Evolutionary conservation across 2,797 vertebrate genomes (phyloP).

Genomic region (Thalassophryne amazonica): DNA sequence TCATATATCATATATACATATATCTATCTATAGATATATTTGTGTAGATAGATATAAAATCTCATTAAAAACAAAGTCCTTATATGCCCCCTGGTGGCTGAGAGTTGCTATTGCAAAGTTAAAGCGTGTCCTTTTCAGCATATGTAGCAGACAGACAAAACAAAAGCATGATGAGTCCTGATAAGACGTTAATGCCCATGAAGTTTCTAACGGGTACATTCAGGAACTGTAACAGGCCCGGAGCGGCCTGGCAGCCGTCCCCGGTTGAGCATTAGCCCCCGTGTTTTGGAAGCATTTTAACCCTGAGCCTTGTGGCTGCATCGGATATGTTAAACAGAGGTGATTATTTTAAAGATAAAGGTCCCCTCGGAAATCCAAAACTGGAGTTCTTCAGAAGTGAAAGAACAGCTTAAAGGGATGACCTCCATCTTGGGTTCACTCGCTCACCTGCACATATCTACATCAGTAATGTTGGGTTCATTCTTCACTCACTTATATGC

Average conservation of each 20-base stretch:
- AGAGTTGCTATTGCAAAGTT: not conserved
- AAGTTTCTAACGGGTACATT: conserved; percentile 8
- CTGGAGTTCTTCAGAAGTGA: no score
- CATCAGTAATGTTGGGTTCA: no score
- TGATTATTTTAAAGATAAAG: not conserved
- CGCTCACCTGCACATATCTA: no score
- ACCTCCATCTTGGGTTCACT: no score
- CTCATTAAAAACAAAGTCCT: no score
- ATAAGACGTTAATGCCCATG: conserved; percentile 16
- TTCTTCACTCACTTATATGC: no score
- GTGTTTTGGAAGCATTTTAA: conserved; percentile 17
- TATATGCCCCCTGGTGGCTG: not conserved
- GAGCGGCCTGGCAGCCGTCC: conserved; percentile 26
- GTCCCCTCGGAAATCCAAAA: not conserved
- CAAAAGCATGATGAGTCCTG: conserved; percentile 23
- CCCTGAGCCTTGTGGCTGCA: not conserved
- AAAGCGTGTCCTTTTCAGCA: not conserved
- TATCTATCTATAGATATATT: no score
- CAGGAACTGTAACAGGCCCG: conserved; percentile 14
- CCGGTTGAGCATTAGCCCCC: conserved; percentile 17
- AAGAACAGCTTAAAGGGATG: no score
- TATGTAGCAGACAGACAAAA: conserved; percentile 16
- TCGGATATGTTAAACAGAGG: conserved; percentile 2
- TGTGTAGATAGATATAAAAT: no score
- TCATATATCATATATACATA: no score